Evolutionary conservation across 2,888 invertebrate genomes (phyloP), one percentile per base, ranked within the genome.

Genomic region (Mesochorus sp.): DNA sequence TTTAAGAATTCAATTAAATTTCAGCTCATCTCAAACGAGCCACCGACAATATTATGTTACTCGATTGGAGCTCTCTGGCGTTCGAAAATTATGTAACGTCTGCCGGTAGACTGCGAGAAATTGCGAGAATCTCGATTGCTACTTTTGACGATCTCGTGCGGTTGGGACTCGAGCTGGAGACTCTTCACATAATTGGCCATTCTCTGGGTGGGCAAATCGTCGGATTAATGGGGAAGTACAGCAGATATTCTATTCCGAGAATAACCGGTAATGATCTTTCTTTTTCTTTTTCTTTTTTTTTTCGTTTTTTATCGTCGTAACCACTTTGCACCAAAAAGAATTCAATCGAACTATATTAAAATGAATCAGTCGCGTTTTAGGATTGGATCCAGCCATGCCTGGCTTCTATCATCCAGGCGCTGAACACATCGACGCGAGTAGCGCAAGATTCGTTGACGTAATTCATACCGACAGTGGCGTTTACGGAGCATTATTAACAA

Each of bases 381-480:
- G 81, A 31, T 81, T 89, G 19, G 89, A 89, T 72, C 85, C 88
- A 24, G 88, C 88, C 0, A 79, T 82, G 34, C 87, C 87, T 2
- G 68, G 85, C 14, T 88, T 87, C 68, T 88, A 88, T 67, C 73
- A 81, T 59, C 70, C 76, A 1, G 79, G 76, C 1, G 47, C 75
- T 1, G 83, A 86, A 14, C 88, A 88, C 59, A 67, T 89, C 5
- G 75, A 73, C 8, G 34, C 64, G 1, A 49, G 4, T 0, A 85
- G 86, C 31, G 89, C 85, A 0, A 57, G 47, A 28, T 74, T 79
- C 26, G 84, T 89, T 3, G 88, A 86, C 49, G 73, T 86, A 2
- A 78, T 89, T 19, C 89, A 89, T 49, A 89, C 88, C 1, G 87
- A 89, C 26, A 84, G 79, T 1, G 88, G 87, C 2, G 0, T 79